Evolutionary conservation across 2,888 invertebrate genomes (phyloP).

Genomic region (Orthosia cruda): DNA sequence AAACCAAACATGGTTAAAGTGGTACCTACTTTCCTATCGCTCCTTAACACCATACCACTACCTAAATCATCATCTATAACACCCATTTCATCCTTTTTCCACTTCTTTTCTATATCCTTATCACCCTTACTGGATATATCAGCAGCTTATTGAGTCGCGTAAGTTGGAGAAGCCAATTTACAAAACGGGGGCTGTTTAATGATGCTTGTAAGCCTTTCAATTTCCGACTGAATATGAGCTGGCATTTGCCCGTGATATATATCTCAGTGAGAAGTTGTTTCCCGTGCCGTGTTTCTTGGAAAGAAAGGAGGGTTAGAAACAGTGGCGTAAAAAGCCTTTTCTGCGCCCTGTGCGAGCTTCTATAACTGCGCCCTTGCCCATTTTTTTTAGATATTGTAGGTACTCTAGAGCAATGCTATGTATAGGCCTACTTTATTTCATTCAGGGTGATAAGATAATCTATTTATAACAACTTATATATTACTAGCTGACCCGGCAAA

Average conservation of each 20-base stretch:
- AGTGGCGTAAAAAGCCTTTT: too few relatives aligned
- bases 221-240: slow-evolving; percentile 47
- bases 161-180: slow-evolving; percentile 57
- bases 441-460: too few relatives aligned
- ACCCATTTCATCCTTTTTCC: slow-evolving; percentile 31
- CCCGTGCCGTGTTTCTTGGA: background rate
- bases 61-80: background rate
- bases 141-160: slow-evolving; percentile 53
- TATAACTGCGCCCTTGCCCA: too few relatives aligned
- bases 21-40: too few relatives aligned
- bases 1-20: too few relatives aligned
- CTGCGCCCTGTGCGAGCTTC: too few relatives aligned
- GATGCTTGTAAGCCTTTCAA: slow-evolving; percentile 53
- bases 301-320: background rate
- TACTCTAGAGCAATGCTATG: too few relatives aligned
- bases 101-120: slow-evolving; percentile 35
- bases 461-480: too few relatives aligned
- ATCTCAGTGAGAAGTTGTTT: slow-evolving; percentile 4
- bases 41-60: background rate
- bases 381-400: too few relatives aligned
- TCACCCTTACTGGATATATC: slow-evolving; percentile 43
- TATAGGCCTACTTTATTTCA: too few relatives aligned
- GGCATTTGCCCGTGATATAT: slow-evolving; percentile 38
- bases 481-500: too few relatives aligned
- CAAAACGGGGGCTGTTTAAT: slow-evolving; percentile 45